Evolutionary conservation across 1,140 invertebrate species (phyloP), one percentile per base, ranked within the genome.

Genomic region (Hylaeus anthracinus): DNA sequence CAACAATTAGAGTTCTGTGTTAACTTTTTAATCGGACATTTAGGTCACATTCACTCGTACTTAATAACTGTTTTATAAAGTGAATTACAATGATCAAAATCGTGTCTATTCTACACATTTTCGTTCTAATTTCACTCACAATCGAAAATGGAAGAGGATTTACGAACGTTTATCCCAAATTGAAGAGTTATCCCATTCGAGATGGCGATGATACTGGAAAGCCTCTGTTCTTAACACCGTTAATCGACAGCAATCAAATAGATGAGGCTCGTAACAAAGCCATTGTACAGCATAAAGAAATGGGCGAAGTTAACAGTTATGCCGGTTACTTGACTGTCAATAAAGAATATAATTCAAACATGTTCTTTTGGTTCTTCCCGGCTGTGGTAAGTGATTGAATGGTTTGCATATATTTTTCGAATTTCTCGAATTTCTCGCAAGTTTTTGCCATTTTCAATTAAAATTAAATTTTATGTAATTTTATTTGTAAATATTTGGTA

Each of bases 331-430:
- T 97, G 9, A 97, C 96, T 1, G 96, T 98, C 4, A 96, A 98
- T 86, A 95, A 96, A 83, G 89, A 94, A 60, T 96, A 94, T 89
- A 96, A 97, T 85, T 97, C 97, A 0, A 98, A 98, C 89, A 94
- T 98, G 82, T 98, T 97, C 93, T 98, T 98, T 91, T 98, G 97
- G 97, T 98, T 97, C 87, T 98, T 98, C 90, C 97, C 97, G 1
- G 95, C 97, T 9, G 76, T 94, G 90, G 91, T 92, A 63, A 89
- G 81, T 81, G 66, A 75, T 69, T n/a, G 48, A 48, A 26, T 9
- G 60, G 14, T 71, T 26, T 5, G 37, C n/a, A 51, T 5, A 43
- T 8, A 55, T 58, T 41, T 65, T 8, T 55, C 45, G 26, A 51
- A 26, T 60, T 37, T 37, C 5, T 26, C 26, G 26, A 37, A 37